Evolutionary conservation across 2,797 vertebrate genomes (phyloP).

Genomic region (Anguilla marmorata): DNA sequence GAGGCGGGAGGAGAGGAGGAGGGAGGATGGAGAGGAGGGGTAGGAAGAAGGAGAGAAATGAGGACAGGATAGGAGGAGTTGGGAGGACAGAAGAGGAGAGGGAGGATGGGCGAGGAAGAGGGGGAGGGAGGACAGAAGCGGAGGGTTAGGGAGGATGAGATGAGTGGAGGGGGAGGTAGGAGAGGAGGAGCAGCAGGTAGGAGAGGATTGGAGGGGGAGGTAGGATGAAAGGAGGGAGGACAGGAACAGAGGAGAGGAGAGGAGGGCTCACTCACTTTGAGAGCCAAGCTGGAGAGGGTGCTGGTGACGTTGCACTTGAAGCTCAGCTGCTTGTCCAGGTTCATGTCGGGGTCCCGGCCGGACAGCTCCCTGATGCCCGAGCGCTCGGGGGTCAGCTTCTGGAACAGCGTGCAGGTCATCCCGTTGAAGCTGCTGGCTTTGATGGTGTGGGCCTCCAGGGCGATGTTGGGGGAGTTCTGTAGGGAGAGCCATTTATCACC

Average conservation of each 20-base stretch:
- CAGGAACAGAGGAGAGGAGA: background rate
- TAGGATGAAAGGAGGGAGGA: background rate
- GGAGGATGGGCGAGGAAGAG: too few species aligned
- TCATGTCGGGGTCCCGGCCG: constrained; percentile 74
- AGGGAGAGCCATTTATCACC: background rate
- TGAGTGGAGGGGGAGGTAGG: background rate
- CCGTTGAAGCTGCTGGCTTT: constrained; percentile 86
- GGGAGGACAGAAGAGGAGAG: background rate
- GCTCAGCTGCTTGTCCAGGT: constrained; percentile 87
- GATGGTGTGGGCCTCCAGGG: constrained; percentile 88
- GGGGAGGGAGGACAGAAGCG: constrained; percentile 50
- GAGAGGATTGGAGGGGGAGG: background rate
- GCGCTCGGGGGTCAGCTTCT: constrained; percentile 81
- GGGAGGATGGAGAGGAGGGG: background rate
- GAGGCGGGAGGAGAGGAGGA: background rate
- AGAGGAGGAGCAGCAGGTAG: background rate
- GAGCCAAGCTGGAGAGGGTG: constrained; percentile 82
- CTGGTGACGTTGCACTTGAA: constrained; percentile 95
- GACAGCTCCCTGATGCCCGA: constrained; percentile 70
- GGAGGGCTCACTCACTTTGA: constrained; percentile 76
- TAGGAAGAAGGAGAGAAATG: background rate
- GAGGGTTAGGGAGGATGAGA: constrained; percentile 61
- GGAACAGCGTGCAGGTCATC: constrained; percentile 95
- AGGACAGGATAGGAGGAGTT: too few species aligned
- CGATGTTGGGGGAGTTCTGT: constrained; percentile 94